phyloP scores from a whole-genome alignment of 1,140 invertebrate species.

The Himalopsyche phryganea region DNA sequence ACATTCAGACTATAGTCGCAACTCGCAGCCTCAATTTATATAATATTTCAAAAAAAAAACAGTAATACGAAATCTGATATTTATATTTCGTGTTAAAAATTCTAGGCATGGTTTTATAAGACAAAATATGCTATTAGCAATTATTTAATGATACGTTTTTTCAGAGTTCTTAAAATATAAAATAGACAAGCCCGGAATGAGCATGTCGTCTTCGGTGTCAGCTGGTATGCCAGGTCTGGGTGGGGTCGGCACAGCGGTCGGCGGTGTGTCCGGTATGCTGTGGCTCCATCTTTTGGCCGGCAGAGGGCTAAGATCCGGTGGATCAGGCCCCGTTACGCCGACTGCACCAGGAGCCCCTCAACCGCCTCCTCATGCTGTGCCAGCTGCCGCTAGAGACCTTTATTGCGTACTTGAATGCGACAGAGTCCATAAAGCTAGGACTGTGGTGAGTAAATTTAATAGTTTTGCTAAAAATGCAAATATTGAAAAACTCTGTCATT shows the following conservation, averaged over 20 bases:
- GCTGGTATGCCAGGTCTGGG: constrained; percentile 48
- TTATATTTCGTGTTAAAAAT: no score
- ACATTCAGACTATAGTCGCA: no score
- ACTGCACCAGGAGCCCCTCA: constrained; percentile 46
- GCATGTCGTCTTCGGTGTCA: constrained; percentile 46
- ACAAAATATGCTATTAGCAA: no score
- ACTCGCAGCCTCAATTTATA: no score
- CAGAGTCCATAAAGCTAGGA: constrained; percentile 93
- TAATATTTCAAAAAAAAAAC: no score
- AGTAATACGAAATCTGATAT: no score
- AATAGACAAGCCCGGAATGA: constrained; percentile 71
- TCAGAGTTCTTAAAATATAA: constrained; percentile 89
- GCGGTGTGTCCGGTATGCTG: constrained; percentile 83
- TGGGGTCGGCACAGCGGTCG: constrained; percentile 36
- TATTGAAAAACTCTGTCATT: no score
- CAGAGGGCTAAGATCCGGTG: constrained; percentile 77
- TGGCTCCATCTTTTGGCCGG: constrained; percentile 89
- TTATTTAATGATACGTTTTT: no score
- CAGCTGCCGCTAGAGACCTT: constrained; percentile 73
- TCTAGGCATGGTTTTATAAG: no score
- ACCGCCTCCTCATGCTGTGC: constrained; percentile 45
- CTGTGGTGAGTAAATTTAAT: constrained; percentile 63
- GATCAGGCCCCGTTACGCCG: constrained; percentile 63
- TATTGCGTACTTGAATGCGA: constrained; percentile 98
- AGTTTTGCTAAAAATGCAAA: no score